phyloP scores from a whole-genome alignment of 2,888 invertebrate species.

The Rhagonycha fulva region DNA sequence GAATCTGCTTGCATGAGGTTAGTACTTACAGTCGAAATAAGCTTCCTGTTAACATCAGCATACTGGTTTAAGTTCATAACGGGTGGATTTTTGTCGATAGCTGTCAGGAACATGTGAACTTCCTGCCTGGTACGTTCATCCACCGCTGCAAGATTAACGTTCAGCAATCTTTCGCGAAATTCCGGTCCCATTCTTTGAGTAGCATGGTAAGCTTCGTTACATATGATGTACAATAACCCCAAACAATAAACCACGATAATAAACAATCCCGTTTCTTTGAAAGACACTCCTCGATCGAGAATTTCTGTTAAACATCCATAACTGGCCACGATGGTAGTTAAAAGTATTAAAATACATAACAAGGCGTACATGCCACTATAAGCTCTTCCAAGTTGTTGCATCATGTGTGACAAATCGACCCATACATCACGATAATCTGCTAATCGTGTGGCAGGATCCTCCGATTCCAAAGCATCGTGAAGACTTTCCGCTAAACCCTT shows the following conservation, averaged over 20 bases:
- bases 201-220: conserved; percentile 74
- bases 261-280: conserved; percentile 72
- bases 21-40: conserved; percentile 68
- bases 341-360: conserved; percentile 73
- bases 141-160: conserved; percentile 68
- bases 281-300: conserved; percentile 71
- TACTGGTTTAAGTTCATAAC: conserved; percentile 78
- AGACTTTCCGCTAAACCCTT: conserved; percentile 67
- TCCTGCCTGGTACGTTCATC: conserved; percentile 70
- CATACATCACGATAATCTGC: conserved; percentile 70
- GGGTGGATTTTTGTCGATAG: conserved; percentile 75
- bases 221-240: conserved; percentile 71
- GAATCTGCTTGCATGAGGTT: neutral
- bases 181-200: conserved; percentile 62
- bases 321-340: conserved; percentile 73
- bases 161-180: conserved; percentile 65
- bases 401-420: conserved; percentile 77
- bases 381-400: conserved; percentile 75
- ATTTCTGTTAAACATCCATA: conserved; percentile 75
- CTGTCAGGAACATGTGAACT: conserved; percentile 74
- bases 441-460: conserved; percentile 66
- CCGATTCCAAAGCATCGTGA: conserved; percentile 65
- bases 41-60: conserved; percentile 70
- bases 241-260: conserved; percentile 74
- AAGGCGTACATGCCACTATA: conserved; percentile 80